Base-by-base conservation (phyloP, 2,888 invertebrate species). In the Masnerella sp. region DNA sequence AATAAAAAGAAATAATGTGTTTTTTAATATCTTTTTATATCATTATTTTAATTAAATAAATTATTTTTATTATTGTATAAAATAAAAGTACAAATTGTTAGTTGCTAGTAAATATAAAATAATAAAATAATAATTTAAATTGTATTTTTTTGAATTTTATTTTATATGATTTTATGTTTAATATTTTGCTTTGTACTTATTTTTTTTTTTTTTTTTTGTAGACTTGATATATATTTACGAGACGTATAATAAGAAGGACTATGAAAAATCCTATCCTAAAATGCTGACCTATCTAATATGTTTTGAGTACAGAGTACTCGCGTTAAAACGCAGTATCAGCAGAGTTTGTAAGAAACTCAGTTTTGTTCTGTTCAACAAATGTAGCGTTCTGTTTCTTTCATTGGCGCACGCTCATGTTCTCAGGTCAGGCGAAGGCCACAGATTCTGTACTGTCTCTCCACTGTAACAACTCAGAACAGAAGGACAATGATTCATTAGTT, bases 401-500 rank as follows among this genome's bases (percentile, higher is more conserved):
- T 87, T 86, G 87, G 86, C 83, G 83, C 84, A 85, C 84, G 82
- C 84, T 85, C 87, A 86, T 85, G 86, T 85, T 87, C 87, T 84
- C 87, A 85, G 87, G 83, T 87, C 86, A 87, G 86, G 85, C 84
- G 86, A 84, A 87, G 87, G 86, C 87, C 86, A 86, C 85, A 85
- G 86, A 86, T 85, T 87, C 86, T 87, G 87, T 87, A 87, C 85
- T 85, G 86, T 87, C 86, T 85, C 84, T 84, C 86, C 83, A 84
- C 88, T 89, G 88, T 88, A 89, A 89, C 88, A 88, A 88, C 88
- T 88, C 88, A 89, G 88, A 88, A 88, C 88, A 88, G 87, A 88
- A 88, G 87, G 88, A 88, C 88, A 88, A 88, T 86, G 84, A 86
- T 85, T 87, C 84, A 88, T 88, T 88, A 88, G 88, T 88, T 84